Conservation (phyloP, 2,113 vertebrate species). For the Anarhynchus alexandrinus region DNA sequence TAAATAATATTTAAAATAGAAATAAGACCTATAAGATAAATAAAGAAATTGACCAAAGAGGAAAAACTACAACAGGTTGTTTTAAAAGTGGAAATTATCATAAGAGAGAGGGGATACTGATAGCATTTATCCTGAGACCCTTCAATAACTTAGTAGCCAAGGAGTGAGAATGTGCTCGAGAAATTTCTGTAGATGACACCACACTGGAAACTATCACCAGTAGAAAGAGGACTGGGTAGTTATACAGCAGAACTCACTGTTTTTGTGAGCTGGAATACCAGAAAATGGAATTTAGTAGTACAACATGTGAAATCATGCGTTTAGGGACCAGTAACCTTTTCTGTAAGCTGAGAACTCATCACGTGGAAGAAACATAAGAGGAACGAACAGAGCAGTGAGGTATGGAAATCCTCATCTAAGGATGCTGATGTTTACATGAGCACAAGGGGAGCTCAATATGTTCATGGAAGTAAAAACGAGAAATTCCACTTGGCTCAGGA, state of each 20-base stretch:
- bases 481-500: neutral
- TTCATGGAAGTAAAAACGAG: neutral
- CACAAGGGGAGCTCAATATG: neutral
- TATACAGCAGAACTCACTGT: neutral
- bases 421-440: neutral
- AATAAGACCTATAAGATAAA: neutral
- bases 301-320: neutral
- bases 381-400: neutral
- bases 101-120: neutral
- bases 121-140: neutral
- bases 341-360: constrained; percentile 17
- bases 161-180: neutral
- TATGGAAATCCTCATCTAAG: neutral
- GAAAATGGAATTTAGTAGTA: neutral
- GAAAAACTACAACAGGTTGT: neutral
- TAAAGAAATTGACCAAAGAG: neutral
- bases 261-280: neutral
- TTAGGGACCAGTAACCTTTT: neutral
- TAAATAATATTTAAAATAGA: neutral
- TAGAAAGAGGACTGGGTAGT: neutral
- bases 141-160: neutral
- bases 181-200: neutral
- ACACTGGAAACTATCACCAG: neutral
- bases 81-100: neutral
- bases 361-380: neutral